Base-by-base conservation (phyloP, 2,888 invertebrate genomes). In the Drosophila kanekoi region DNA sequence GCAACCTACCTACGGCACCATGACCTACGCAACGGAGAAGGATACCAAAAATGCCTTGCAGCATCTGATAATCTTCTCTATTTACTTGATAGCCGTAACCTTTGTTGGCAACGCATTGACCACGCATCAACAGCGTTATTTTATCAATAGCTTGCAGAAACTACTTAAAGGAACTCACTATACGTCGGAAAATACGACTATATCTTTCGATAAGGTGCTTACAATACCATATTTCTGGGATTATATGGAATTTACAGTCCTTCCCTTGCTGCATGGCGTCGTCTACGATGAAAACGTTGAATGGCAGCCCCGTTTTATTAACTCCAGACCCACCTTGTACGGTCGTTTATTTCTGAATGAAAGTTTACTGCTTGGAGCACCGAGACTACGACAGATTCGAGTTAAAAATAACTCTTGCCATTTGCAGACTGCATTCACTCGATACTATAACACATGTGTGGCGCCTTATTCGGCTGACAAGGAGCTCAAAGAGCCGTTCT, bases 361-460 rank as follows among this genome's bases (percentile, higher is more conserved):
- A 85, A 95, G 94, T 90, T 91, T 93, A 45, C 79, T 95, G 18
- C 81, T 95, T 2, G 95, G 95, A 0, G 92, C 93, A 4, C 94
- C 94, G 3, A 92, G 94, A 59, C 72, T 95, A 11, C 89, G 95
- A 59, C 94, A 95, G 90, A 86, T 94, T 6, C 92, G 94, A 76
- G 94, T 95, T 0, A 89, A 90, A 23, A 94, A 94, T 65, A 92
- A 94, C 83, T 94, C 95, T 2, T 96, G 96, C 82, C 85, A 91
- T 11, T 93, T 95, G 1, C 94, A 95, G 65, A 92, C 93, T 8
- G 93, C 94, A 69, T 95, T 96, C 87, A 90, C 92, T 49, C 90
- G 93, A 63, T 93, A 94, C 64, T 95, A 95, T 82, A 87, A 91
- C 20, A 92, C 92, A 38, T 96, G 96, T 83, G 95, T 93, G 81